Evolutionary conservation across 1,140 invertebrate species (phyloP).

Genomic region (Aphis gossypii): DNA sequence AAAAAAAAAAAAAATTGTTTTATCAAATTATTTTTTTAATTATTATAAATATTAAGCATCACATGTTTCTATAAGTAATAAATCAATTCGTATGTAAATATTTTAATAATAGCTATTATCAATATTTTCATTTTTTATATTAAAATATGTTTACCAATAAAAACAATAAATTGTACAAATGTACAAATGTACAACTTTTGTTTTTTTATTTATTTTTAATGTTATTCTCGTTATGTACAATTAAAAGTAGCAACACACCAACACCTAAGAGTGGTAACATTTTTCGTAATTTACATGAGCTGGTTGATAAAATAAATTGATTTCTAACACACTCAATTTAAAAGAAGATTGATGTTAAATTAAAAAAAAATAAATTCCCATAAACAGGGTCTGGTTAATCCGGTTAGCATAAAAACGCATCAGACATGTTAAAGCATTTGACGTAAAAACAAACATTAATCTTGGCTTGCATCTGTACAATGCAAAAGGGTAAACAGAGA

Average conservation of each 20-base stretch:
- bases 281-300: neutral
- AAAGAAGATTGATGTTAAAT: neutral
- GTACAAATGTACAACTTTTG: too few species aligned
- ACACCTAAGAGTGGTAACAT: neutral
- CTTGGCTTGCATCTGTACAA: neutral
- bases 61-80: too few species aligned
- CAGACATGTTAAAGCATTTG: neutral
- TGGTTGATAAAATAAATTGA: neutral
- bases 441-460: slow-evolving; percentile 21
- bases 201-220: too few species aligned
- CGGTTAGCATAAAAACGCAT: neutral
- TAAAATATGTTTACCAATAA: neutral
- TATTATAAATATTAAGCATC: too few species aligned
- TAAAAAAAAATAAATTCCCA: neutral
- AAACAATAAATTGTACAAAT: too few species aligned
- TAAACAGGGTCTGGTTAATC: neutral
- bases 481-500: neutral
- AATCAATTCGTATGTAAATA: too few species aligned
- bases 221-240: neutral
- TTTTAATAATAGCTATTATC: neutral
- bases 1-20: too few species aligned
- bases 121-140: neutral
- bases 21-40: too few species aligned
- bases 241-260: neutral
- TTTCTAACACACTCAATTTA: neutral